Conservation (phyloP, 2,888 invertebrate species). For the Leptinotarsa rubiginosa region DNA sequence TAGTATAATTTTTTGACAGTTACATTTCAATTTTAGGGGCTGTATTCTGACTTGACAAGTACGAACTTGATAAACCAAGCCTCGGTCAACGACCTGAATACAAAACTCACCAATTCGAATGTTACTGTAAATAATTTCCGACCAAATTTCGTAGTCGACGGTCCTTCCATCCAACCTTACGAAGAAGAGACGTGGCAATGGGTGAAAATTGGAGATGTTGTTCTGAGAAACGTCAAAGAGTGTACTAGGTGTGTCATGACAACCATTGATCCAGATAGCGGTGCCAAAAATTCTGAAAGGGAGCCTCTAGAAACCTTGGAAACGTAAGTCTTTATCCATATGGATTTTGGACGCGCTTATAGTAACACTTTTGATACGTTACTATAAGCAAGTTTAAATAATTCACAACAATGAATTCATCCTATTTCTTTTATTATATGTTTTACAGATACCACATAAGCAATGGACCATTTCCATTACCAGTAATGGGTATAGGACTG, state of each 20-base stretch:
- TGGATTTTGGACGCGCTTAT: neutral
- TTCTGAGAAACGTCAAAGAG: constrained; percentile 69
- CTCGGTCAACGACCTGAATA: constrained; percentile 69
- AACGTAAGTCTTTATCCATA: constrained; percentile 61
- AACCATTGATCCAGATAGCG: constrained; percentile 68
- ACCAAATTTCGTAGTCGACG: constrained; percentile 70
- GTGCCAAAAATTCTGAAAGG: constrained; percentile 61
- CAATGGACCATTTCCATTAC: constrained; percentile 58
- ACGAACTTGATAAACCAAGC: constrained; percentile 69
- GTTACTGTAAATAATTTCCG: constrained; percentile 69
- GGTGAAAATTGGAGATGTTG: constrained; percentile 69
- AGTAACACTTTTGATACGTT: too few relatives aligned
- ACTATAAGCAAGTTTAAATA: too few relatives aligned
- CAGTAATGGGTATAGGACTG: constrained; percentile 69
- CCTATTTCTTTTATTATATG: too few relatives aligned
- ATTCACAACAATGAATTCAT: too few relatives aligned
- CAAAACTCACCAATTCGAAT: constrained; percentile 61
- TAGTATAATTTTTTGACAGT: neutral
- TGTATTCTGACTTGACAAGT: constrained; percentile 69
- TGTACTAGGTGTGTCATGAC: constrained; percentile 69
- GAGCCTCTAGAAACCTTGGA: constrained; percentile 70
- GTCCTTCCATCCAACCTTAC: constrained; percentile 62
- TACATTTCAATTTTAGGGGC: constrained; percentile 62
- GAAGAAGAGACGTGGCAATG: constrained; percentile 72
- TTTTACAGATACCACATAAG: constrained; percentile 67